phyloP scores from a whole-genome alignment of 2,888 invertebrate species.

The Spodoptera exigua region DNA sequence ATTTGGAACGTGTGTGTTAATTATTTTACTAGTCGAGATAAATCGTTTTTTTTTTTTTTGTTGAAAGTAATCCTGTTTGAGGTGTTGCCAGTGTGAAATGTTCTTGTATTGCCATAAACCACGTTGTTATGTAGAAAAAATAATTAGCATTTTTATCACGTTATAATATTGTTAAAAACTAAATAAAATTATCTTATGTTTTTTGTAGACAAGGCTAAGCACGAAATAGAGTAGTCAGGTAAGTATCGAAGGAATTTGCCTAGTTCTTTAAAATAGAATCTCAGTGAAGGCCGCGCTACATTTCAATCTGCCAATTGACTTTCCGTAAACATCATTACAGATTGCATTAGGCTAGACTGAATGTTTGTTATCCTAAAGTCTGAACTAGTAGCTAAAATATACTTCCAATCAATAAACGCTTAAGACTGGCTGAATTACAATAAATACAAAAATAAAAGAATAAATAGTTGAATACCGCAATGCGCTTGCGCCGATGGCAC shows the following conservation, averaged over 20 bases:
- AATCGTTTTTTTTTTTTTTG: conserved; percentile 29
- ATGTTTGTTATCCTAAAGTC: conserved; percentile 7
- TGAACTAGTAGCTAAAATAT: conserved; percentile 16
- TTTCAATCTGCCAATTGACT: not conserved
- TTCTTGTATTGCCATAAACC: conserved; percentile 11
- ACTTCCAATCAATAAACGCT: conserved; percentile 7
- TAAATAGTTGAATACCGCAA: conserved; percentile 21
- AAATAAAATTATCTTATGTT: not conserved
- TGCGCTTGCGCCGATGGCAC: conserved; percentile 10
- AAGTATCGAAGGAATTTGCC: not conserved
- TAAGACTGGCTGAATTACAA: conserved; percentile 21
- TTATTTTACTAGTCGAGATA: conserved; percentile 32
- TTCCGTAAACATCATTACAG: conserved; percentile 19
- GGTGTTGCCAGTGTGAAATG: conserved; percentile 25
- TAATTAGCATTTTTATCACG: not conserved
- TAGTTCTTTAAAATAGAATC: not conserved
- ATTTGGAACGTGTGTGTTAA: conserved; percentile 43
- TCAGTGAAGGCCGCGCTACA: conserved; percentile 7
- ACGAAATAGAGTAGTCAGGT: not conserved
- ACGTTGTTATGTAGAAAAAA: not conserved
- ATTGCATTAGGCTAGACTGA: conserved; percentile 5
- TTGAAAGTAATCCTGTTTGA: conserved; percentile 23
- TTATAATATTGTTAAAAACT: no score
- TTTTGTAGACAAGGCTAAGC: not conserved
- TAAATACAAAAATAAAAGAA: conserved; percentile 11